These are phyloP conservation scores for Cheilosia variabilis DNA, from an alignment of 2,888 invertebrate genomes.

Conservation along the genomic window DNA sequence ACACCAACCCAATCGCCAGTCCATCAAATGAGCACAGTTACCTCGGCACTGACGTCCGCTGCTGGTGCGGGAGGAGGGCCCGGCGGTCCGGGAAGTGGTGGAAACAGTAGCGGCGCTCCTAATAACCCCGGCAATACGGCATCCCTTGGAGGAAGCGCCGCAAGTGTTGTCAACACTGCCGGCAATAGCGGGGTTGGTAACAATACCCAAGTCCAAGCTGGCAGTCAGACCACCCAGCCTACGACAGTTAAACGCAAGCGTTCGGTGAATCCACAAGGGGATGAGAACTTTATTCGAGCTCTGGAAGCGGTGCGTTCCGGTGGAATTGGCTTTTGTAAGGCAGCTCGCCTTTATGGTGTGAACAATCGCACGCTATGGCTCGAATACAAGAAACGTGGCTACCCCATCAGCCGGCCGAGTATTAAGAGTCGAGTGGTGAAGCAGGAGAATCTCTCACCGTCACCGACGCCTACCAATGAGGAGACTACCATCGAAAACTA, in stretches of 20 bases:
- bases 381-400: conserved; percentile 93
- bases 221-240: conserved; percentile 79
- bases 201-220: conserved; percentile 67
- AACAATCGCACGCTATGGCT: conserved; percentile 94
- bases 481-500: conserved; percentile 83
- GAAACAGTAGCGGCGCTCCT: conserved; percentile 76
- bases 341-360: conserved; percentile 92
- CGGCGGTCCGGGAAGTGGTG: conserved; percentile 78
- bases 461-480: conserved; percentile 84
- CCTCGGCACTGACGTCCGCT: conserved; percentile 76
- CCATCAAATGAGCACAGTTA: conserved; percentile 79
- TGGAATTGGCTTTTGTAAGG: conserved; percentile 93
- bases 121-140: conserved; percentile 64
- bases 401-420: conserved; percentile 91
- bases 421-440: conserved; percentile 90
- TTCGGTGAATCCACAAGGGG: conserved; percentile 91
- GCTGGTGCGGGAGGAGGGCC: conserved; percentile 81
- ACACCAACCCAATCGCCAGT: conserved; percentile 84
- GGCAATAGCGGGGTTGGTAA: conserved; percentile 59
- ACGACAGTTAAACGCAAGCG: conserved; percentile 87
- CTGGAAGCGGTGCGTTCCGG: conserved; percentile 92
- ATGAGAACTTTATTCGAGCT: conserved; percentile 92
- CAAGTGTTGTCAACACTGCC: conserved; percentile 56
- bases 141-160: conserved; percentile 72
- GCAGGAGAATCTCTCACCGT: conserved; percentile 87